Base-by-base conservation (phyloP, 35 echinoderm and acorn worm species). In the Stichopus chloronotus region DNA sequence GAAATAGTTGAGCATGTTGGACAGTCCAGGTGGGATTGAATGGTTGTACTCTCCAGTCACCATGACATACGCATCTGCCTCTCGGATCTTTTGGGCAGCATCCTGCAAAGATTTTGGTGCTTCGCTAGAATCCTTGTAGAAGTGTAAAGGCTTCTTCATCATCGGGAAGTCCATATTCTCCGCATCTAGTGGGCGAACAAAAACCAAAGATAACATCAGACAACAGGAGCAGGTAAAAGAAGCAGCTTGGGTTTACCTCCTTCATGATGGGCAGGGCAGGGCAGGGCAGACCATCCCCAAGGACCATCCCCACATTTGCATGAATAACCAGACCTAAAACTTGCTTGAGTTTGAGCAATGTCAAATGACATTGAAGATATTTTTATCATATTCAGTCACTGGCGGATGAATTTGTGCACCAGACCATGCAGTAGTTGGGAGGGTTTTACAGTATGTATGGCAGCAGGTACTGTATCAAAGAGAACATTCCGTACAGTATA, bases 31-130 rank as follows among this genome's bases (percentile, higher is more conserved):
- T 10, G 97, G 97, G 19, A 98, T 98, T 3, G 93, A 94, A 71
- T 98, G 97, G 82, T 98, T 98, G 93, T 98, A 98, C 58, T 98
- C 97, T 71, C 97, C 97, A 16, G 95, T 93, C 5, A 98, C 95
- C 11, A 98, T 65, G 16, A 98, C 91, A 63, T 96, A 98, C 0
- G 86, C 93, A 86, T 98, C 97, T 8, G 97, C 97, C 7, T 68
- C 95, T 8, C 87, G 86, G 11, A 98, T 91, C 90, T 94, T 96
- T n/a, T 87, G 58, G 43, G 85, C 90, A 2, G 94, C 93, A 16
- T 87, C 80, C 65, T 87, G 58, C 7, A 98, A 74, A 13, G 78
- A 6, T 53, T 90, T 17, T 12, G 97, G 95, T 22, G 91, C 91
- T 57, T 95, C 59, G 5, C 53, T 74, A n/a, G 78, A n/a, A 71